These are phyloP conservation scores for Colostygia pectinataria DNA, from an alignment of 2,888 invertebrate species.

Conservation along the genomic window DNA sequence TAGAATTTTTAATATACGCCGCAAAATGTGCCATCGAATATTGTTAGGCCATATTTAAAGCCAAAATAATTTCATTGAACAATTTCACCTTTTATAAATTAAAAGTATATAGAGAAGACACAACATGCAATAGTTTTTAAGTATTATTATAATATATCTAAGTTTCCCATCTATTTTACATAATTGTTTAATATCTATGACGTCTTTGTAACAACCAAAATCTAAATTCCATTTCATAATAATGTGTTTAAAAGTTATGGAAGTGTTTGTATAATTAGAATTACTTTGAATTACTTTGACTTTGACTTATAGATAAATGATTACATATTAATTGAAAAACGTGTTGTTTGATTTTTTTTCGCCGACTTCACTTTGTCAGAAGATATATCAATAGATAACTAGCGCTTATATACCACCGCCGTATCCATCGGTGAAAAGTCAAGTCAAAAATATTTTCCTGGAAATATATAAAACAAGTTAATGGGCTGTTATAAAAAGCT, in stretches of 20 bases:
- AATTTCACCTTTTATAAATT: background rate
- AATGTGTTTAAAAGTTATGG: slow-evolving; percentile 18
- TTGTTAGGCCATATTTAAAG: slow-evolving; percentile 23
- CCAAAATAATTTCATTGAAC: slow-evolving; percentile 13
- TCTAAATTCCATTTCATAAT: slow-evolving; percentile 27
- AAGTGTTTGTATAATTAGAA: slow-evolving; percentile 20
- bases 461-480: slow-evolving; percentile 38
- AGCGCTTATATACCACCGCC: slow-evolving; percentile 41
- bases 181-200: slow-evolving; percentile 22
- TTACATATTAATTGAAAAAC: no score
- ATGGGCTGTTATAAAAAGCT: no score
- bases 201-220: slow-evolving; percentile 37
- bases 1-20: slow-evolving; percentile 11
- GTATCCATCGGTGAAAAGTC: slow-evolving; percentile 43
- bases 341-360: no score
- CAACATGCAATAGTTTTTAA: slow-evolving; percentile 19
- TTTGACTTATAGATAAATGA: no score
- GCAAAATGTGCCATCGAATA: slow-evolving; percentile 6
- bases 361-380: no score
- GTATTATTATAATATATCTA: slow-evolving; percentile 15
- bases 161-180: slow-evolving; percentile 27
- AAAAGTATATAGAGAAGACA: slow-evolving; percentile 1
- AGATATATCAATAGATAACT: slow-evolving; percentile 32
- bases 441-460: slow-evolving; percentile 77
- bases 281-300: no score